Percentiles rank a stretch among this genome's conserved stretches.
phyloP scores from a whole-genome alignment of 2,797 vertebrate species.

The Rhyacichthys aspro region DNA sequence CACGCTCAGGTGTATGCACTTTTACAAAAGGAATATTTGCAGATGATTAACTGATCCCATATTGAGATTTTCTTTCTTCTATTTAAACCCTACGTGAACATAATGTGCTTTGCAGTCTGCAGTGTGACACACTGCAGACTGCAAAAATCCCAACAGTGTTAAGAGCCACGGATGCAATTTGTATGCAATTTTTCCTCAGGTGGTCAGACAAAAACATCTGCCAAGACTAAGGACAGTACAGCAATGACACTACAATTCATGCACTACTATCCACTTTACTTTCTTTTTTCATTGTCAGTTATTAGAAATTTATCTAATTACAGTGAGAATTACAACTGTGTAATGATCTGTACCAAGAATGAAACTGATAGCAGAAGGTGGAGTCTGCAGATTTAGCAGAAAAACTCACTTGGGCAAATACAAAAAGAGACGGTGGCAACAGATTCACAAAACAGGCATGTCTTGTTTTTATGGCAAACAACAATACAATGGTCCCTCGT shows the following conservation, averaged over 20 bases:
- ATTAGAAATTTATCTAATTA: background rate
- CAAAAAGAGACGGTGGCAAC: too few relatives aligned
- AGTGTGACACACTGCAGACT: conserved; percentile 24
- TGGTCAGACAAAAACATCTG: conserved; percentile 24
- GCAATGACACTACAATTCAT: background rate
- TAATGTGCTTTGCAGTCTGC: conserved; percentile 43
- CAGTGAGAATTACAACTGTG: too few relatives aligned
- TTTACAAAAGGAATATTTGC: conserved; percentile 26
- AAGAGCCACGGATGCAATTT: conserved; percentile 34
- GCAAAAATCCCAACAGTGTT: conserved; percentile 34
- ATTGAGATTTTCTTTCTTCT: conserved; percentile 31
- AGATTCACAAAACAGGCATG: too few relatives aligned
- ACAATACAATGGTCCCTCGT: too few relatives aligned
- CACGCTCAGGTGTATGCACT: conserved; percentile 10
- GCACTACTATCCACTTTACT: background rate
- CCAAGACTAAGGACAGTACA: background rate
- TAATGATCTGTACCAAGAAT: too few relatives aligned
- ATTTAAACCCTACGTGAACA: conserved; percentile 30
- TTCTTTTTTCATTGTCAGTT: background rate
- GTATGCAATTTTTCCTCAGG: conserved; percentile 35
- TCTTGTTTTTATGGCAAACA: too few relatives aligned
- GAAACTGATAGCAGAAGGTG: too few relatives aligned
- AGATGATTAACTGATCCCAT: conserved; percentile 41
- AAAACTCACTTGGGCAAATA: too few relatives aligned
- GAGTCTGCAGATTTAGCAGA: too few relatives aligned